Percentiles rank a stretch among this genome's conserved stretches.
Conservation (phyloP, 2,888 invertebrate species). For the Hetaerina titia region DNA sequence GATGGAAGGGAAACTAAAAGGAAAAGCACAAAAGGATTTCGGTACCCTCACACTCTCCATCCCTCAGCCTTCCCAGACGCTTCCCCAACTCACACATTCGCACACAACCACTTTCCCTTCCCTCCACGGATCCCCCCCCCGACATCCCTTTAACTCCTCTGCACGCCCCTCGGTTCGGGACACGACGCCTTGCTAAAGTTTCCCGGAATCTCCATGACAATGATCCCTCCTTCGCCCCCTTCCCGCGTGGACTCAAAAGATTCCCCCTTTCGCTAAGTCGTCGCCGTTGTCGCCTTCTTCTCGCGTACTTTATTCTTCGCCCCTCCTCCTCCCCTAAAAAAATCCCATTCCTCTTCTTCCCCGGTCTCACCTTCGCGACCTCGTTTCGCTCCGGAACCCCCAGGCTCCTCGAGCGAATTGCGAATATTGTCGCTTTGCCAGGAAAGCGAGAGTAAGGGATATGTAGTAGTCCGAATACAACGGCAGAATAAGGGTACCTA, state of each 20-base stretch:
- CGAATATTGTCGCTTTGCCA: too few species aligned
- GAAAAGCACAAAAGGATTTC: constrained; percentile 1
- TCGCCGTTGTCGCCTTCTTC: not conserved
- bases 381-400: too few species aligned
- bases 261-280: not conserved
- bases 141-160: not conserved
- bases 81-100: not conserved
- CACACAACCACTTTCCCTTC: not conserved
- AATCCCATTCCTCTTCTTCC: not conserved
- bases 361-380: not conserved
- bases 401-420: too few species aligned
- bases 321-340: not conserved
- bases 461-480: too few species aligned
- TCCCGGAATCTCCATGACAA: constrained; percentile 64
- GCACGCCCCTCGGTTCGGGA: not conserved
- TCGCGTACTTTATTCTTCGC: not conserved
- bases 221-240: not conserved
- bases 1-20: not conserved
- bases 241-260: not conserved
- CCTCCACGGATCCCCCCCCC: not conserved
- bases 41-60: not conserved
- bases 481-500: too few species aligned
- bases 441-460: too few species aligned
- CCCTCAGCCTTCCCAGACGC: not conserved
- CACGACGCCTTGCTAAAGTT: constrained; percentile 46